These are phyloP conservation scores for Tiliqua scincoides DNA, from an alignment of 2,113 vertebrate genomes.

Conservation along the genomic window DNA sequence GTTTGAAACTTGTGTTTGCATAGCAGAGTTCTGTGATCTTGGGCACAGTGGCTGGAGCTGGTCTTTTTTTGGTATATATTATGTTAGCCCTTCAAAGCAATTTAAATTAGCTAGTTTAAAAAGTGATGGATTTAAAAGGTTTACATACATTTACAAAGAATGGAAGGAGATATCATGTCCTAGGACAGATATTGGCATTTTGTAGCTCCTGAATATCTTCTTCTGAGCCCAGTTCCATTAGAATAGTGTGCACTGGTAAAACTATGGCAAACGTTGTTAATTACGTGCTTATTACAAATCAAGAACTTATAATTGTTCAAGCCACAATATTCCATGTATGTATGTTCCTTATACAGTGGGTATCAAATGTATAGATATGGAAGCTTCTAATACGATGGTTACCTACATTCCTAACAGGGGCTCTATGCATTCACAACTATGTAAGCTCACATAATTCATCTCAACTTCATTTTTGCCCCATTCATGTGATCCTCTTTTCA, in stretches of 20 bases:
- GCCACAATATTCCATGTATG: background rate
- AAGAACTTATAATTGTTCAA: rapidly evolving
- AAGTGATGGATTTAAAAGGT: background rate
- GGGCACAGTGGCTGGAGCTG: constrained; percentile 9
- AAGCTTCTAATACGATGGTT: background rate
- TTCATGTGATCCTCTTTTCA: background rate
- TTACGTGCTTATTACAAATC: background rate
- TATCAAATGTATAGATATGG: background rate
- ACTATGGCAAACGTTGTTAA: background rate
- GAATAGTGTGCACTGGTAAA: background rate
- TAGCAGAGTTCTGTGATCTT: constrained; percentile 21
- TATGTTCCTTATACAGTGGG: background rate
- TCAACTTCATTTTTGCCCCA: background rate
- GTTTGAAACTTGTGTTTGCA: constrained; percentile 47
- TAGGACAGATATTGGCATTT: background rate
- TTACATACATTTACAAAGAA: background rate
- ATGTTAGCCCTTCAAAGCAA: constrained; percentile 11
- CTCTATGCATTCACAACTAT: background rate
- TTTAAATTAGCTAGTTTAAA: background rate
- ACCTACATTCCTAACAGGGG: background rate
- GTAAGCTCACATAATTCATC: background rate
- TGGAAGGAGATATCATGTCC: background rate
- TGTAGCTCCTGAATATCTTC: background rate
- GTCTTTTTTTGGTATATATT: constrained; percentile 7
- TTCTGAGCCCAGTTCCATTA: background rate